Evolutionary conservation across 2,797 vertebrate genomes (phyloP), one percentile per base, ranked within the genome.

Genomic region (Coluber constrictor): DNA sequence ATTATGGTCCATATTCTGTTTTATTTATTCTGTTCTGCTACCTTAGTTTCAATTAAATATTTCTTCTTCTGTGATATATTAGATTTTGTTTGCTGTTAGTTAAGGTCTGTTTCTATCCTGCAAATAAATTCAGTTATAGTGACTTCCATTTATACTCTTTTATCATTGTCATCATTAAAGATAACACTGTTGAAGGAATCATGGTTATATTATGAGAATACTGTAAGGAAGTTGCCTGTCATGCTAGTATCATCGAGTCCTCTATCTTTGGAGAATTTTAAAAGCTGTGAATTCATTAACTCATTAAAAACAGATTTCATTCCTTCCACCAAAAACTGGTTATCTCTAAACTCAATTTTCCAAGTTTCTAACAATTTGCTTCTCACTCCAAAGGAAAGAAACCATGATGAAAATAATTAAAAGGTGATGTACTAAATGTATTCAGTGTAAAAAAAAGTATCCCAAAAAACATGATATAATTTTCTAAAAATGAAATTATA

Each of bases 311-410:
- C 2, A 89, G 12, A 37, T 15, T 54, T 25, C 88, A 90, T 93
- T 95, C 92, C 94, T 97, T 91, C 91, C 94, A 94, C 96, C 94
- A 55, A 95, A 92, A 93, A 29, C 57, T 66, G 86, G 59, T 0
- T 95, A 95, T 60, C 93, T 97, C 43, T 93, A 95, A 94, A 96
- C 95, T 0, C 94, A 88, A 79, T 96, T 97, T 95, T 94, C 93
- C 92, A 97, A 16, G 9, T 63, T 91, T 96, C 92, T 55, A 96
- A 3, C 1, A 96, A 88, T 92, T 87, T 63, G 6, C 94, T 93
- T 87, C 95, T 94, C 93, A 96, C 93, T 95, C 90, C 94, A 90
- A 93, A 96, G 91, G 56, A 96, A 92, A 29, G 92, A 86, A 79
- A 95, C 90, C 89, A 87, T 94, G 91, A 95, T 61, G 87, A 94